A percentile compares a stretch with the other conserved stretches of the same genome.
Evolutionary conservation across 2,888 invertebrate genomes (phyloP).

Genomic region (Eudemis profundana): DNA sequence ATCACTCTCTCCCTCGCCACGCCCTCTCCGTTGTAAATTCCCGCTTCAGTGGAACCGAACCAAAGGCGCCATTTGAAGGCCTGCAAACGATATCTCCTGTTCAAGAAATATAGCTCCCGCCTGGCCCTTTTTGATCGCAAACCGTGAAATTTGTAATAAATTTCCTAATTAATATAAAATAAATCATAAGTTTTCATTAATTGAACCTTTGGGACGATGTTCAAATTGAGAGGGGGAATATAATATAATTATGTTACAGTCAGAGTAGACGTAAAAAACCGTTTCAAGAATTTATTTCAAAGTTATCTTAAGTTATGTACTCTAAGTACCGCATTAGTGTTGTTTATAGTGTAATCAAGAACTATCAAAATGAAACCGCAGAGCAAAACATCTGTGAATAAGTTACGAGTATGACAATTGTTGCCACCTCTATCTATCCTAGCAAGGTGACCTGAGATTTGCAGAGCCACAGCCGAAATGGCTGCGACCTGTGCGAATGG

Average conservation of each 20-base stretch:
- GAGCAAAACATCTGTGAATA: not conserved
- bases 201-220: not conserved
- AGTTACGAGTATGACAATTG: conserved; percentile 19
- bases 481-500: not conserved
- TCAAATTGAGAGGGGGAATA: conserved; percentile 2
- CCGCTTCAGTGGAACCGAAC: conserved; percentile 57
- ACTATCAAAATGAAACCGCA: not conserved
- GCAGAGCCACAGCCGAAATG: conserved; percentile 8
- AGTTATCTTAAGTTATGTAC: not conserved
- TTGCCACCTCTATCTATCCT: conserved; percentile 14
- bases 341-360: not conserved
- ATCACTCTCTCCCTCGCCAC: conserved; percentile 58
- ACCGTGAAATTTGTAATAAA: conserved; percentile 40
- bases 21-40: conserved; percentile 60
- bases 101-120: conserved; percentile 45
- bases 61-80: conserved; percentile 52
- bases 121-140: conserved; percentile 34
- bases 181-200: conserved; percentile 35
- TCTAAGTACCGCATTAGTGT: not conserved
- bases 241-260: not conserved
- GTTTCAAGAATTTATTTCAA: not conserved
- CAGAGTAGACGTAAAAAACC: not conserved
- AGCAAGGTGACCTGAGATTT: conserved; percentile 20
- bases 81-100: conserved; percentile 48
- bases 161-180: conserved; percentile 42